Evolutionary conservation across 2,888 invertebrate genomes (phyloP), one percentile per base, ranked within the genome.

Genomic region (Loripinus fragilis): DNA sequence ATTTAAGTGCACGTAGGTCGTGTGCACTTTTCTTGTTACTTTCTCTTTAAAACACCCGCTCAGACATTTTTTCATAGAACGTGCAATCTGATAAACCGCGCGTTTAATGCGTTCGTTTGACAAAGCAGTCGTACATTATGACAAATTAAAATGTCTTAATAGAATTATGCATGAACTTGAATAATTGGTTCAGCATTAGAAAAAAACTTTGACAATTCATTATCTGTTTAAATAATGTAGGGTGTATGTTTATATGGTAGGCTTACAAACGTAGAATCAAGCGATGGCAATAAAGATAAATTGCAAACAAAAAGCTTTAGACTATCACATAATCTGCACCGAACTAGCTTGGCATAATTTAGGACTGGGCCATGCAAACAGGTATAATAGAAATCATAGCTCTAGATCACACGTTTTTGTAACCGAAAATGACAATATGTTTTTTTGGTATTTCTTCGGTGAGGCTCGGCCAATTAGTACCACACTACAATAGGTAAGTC

Each of bases 191-290:
- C 38, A 12, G 12, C 38, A 12, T 38, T 12, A 5, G 38, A 38
- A 38, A 38, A 60, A 5, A 60, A 60, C 60, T 60, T 20, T 60
- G 60, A 60, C 60, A 60, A 60, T 28, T 60, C 20, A 17, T 60
- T 33, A 33, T 33, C 33, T 60, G 15, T 17, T n/a, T 33, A 15
- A 60, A 60, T 52, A 28, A 52, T 52, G 15, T 52, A 52, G 52
- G 52, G 52, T 52, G 52, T 52, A 52, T 60, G 60, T 60, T 60
- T 33, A 52, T 52, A 52, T 5, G 52, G 52, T 60, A 17, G 60
- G 60, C 60, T 33, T 60, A 33, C 33, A 60, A 60, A 60, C 28
- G n/a, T 52, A 8, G 28, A 60, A 60, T 33, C 33, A 60, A 60
- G 33, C 23, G 60, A 60, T 60, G 60, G 30, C 33, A 60, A 60